Percentiles rank a stretch among this genome's conserved stretches.
These are phyloP conservation scores for Poecilia velifera DNA, from an alignment of 2,797 vertebrate genomes.

Conservation along the genomic window DNA sequence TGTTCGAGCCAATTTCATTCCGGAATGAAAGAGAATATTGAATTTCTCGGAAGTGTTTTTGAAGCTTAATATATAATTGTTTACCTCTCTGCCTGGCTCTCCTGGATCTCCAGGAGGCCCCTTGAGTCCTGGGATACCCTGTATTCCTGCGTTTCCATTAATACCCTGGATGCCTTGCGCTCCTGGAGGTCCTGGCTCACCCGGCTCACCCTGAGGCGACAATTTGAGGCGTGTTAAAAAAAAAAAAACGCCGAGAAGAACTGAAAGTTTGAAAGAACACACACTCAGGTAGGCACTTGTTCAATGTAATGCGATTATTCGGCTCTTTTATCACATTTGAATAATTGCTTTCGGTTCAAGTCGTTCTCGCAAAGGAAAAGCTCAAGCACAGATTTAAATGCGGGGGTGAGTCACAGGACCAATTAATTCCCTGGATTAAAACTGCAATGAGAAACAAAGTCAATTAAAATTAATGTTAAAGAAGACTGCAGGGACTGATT, in stretches of 20 bases:
- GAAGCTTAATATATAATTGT: neutral
- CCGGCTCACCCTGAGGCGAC: slow-evolving; percentile 85
- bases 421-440: slow-evolving; percentile 68
- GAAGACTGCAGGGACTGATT: slow-evolving; percentile 41
- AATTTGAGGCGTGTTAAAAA: neutral
- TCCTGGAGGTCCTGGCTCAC: slow-evolving; percentile 83
- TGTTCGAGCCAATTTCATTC: too few species aligned
- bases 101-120: slow-evolving; percentile 81
- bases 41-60: neutral
- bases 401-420: slow-evolving; percentile 53
- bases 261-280: slow-evolving; percentile 20
- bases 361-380: slow-evolving; percentile 21
- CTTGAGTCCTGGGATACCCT: slow-evolving; percentile 82
- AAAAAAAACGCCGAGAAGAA: neutral
- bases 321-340: slow-evolving; percentile 37
- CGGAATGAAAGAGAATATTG: too few species aligned
- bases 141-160: slow-evolving; percentile 80
- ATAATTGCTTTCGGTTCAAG: slow-evolving; percentile 55
- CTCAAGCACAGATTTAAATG: slow-evolving; percentile 45
- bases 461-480: slow-evolving; percentile 48
- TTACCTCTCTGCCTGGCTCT: slow-evolving; percentile 82
- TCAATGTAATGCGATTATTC: slow-evolving; percentile 35
- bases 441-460: slow-evolving; percentile 39
- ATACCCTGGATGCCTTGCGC: slow-evolving; percentile 91
- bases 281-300: slow-evolving; percentile 18